These are phyloP conservation scores for Tapirus indicus DNA, from an alignment of 2,797 vertebrate species.

Conservation along the genomic window DNA sequence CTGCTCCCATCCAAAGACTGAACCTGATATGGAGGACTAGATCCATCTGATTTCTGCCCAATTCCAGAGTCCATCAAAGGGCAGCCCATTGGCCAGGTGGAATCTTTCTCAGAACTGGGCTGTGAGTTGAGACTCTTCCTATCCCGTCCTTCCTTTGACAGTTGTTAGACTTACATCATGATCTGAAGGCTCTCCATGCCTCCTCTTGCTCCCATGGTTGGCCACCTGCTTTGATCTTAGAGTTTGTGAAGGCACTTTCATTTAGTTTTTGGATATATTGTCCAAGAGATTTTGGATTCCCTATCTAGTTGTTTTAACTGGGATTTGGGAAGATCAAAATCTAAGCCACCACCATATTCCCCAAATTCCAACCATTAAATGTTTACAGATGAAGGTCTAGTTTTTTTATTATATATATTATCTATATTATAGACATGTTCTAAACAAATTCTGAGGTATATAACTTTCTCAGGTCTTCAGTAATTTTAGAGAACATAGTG, in stretches of 20 bases:
- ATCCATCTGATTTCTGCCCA: background rate
- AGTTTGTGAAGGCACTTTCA: background rate
- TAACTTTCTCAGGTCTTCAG: background rate
- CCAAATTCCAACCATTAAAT: background rate
- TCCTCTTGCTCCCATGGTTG: background rate
- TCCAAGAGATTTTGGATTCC: background rate
- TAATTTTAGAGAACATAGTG: background rate
- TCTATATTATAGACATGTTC: background rate
- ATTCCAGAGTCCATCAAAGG: background rate
- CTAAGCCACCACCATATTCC: background rate
- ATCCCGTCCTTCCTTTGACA: background rate
- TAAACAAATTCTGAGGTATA: background rate
- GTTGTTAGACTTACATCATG: background rate
- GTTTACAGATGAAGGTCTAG: background rate
- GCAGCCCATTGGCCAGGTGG: background rate
- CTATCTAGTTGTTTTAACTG: background rate
- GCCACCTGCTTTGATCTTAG: background rate
- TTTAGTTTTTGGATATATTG: background rate
- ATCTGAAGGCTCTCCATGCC: background rate
- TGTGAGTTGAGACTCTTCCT: background rate
- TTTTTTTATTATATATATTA: background rate
- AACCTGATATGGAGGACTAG: background rate
- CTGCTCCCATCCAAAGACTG: background rate
- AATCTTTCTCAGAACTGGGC: background rate
- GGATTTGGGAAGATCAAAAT: background rate